Evolutionary conservation across 1,140 invertebrate species (phyloP), one percentile per base, ranked within the genome.

Genomic region (Lepidostoma basale): DNA sequence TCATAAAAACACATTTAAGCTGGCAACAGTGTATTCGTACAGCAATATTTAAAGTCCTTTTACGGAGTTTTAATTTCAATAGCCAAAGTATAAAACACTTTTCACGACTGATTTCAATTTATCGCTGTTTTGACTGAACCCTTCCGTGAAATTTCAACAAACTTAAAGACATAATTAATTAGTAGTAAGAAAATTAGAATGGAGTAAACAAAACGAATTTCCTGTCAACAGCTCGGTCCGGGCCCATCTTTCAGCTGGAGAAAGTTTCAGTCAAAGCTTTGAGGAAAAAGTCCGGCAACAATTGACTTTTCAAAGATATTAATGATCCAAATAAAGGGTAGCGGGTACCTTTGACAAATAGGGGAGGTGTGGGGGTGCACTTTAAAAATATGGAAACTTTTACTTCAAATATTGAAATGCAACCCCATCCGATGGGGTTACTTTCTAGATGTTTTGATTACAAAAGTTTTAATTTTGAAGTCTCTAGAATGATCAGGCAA

Each of bases 301-400:
- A 47, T 47, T 47, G 20, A 47, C 44, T 47, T 47, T 47, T 22
- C 44, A 47, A 47, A 25, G 44, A 47, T 47, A 47, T 47, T 47
- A 47, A 47, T 47, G 44, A 47, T 47, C 44, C 44, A 47, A 47
- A 23, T 47, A 47, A 25, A 47, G 20, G 44, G 44, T 8, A n/a
- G 40, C 3, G 1, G 42, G 42, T 45, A 45, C 8, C 44, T 20
- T 22, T 47, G 18, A 47, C 20, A 47, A 22, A 47, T 47, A 12
- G 36, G 6, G 36, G 2, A 40, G 36, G 36, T 40, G 36, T 12
- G 36, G 12, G 36, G 3, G 36, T 40, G 36, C 36, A 40, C 36
- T n/a, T 40, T 40, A 14, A 40, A 40, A 40, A 40, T 40, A 40
- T 40, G n/a, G 12, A 40, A 40, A 40, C 36, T 40, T 40, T 40